Evolutionary conservation across 2,797 vertebrate species (phyloP), one percentile per base, ranked within the genome.

Genomic region (Phoebastria nigripes): DNA sequence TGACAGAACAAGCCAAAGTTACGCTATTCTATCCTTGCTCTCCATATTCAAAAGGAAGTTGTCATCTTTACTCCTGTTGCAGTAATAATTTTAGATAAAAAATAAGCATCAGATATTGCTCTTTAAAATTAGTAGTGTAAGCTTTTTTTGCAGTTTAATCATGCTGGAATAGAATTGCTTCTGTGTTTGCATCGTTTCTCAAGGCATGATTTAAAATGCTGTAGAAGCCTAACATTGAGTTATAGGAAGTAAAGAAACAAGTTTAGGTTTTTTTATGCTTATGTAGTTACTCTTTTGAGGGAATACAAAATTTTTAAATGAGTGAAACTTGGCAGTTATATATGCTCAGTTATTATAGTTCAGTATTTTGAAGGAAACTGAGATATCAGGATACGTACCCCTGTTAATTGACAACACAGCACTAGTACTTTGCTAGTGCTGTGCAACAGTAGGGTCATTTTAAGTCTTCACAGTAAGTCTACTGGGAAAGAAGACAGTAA

Each of bases 1-100:
- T 58, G 56, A 62, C 14, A 58, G 59, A 69, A 14, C 10, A 63
- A 71, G 31, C 17, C 56, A 25, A 1, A 78, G 37, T 65, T 78
- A 24, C 0, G 0, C 31, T 59, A 3, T 42, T 78, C 31, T 80
- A 0, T 55, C 47, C 59, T 76, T 66, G 24, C 11, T 82, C 31
- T 90, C 17, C 1, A 0, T 44, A 25, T 56, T 61, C 24, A 49
- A 20, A 80, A 47, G 29, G 19, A 74, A 92, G 20, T 56, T 59
- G 33, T 47, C 7, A 7, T 73, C 12, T 67, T 83, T 80, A 12
- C 15, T 62, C 11, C n/a, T 56, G 13, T 81, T 77, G 14, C 49
- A 74, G n/a, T 56, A 86, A 52, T 46, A 62, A 46, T 61, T 61
- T 71, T 33, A 47, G 76, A 58, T 69, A 35, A 84, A 76, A 87